Evolutionary conservation across 2,888 invertebrate species (phyloP).

Genomic region (Andrena flavipes): DNA sequence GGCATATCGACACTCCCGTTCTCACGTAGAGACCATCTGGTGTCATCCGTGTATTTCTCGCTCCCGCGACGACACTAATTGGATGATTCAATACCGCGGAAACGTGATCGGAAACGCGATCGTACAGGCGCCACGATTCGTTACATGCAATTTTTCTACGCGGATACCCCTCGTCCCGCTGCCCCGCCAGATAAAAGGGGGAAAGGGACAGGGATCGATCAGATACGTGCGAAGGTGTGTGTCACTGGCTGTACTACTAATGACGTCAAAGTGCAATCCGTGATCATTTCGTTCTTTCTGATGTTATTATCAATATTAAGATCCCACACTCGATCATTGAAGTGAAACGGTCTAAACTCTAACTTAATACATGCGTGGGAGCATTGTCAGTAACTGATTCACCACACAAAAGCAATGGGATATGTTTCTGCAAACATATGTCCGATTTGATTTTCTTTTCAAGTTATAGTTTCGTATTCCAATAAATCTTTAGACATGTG

Average conservation of each 20-base stretch:
- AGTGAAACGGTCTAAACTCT: background rate
- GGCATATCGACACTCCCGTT: slow-evolving; percentile 57
- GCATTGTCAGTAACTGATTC: too few relatives aligned
- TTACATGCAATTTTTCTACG: slow-evolving; percentile 75
- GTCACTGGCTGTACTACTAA: slow-evolving; percentile 53
- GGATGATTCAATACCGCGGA: slow-evolving; percentile 80
- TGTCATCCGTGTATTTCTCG: slow-evolving; percentile 69
- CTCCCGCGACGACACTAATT: slow-evolving; percentile 74
- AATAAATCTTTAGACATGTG: too few relatives aligned
- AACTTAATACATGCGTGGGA: too few relatives aligned
- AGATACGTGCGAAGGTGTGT: slow-evolving; percentile 47
- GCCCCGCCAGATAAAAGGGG: slow-evolving; percentile 54
- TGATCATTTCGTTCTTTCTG: slow-evolving; percentile 33
- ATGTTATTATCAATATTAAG: slow-evolving; percentile 5
- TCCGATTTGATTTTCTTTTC: too few relatives aligned
- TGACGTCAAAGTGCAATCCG: slow-evolving; percentile 55
- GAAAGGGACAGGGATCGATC: slow-evolving; percentile 58
- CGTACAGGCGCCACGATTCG: slow-evolving; percentile 70
- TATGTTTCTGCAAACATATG: too few relatives aligned
- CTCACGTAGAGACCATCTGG: slow-evolving; percentile 58
- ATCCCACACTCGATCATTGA: background rate
- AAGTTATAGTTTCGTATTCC: too few relatives aligned
- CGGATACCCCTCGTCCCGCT: slow-evolving; percentile 49
- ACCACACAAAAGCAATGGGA: too few relatives aligned
- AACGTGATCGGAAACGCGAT: slow-evolving; percentile 81